phyloP scores from a whole-genome alignment of 2,888 invertebrate genomes.

The Synanthedon formicaeformis region DNA sequence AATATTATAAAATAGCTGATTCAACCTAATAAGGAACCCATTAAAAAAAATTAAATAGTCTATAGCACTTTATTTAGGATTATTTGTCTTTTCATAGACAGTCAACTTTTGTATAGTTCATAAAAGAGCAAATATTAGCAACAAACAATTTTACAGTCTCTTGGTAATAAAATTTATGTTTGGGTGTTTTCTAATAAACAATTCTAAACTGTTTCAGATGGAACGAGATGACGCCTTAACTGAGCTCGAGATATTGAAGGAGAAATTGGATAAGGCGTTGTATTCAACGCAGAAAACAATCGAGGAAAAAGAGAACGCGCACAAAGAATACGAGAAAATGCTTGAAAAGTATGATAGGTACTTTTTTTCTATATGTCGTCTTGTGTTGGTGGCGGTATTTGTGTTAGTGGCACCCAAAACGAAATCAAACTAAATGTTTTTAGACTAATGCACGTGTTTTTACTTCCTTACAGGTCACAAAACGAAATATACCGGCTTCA shows the following conservation, averaged over 20 bases:
- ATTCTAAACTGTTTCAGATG: conserved; percentile 67
- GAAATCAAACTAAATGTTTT: conserved; percentile 5
- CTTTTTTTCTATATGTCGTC: conserved; percentile 46
- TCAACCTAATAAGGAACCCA: no score
- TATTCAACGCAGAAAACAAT: conserved; percentile 84
- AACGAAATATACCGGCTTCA: conserved; percentile 90
- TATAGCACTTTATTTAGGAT: no score
- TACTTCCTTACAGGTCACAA: conserved; percentile 75
- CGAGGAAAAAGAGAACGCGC: conserved; percentile 88
- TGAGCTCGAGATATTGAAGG: conserved; percentile 88
- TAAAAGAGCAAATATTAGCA: no score
- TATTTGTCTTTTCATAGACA: no score
- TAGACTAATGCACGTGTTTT: conserved; percentile 7
- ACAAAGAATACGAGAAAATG: conserved; percentile 93
- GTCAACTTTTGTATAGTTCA: no score
- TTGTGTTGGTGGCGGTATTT: conserved; percentile 47
- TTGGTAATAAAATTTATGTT: not conserved
- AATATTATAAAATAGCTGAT: no score
- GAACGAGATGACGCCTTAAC: conserved; percentile 88
- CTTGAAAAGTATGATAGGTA: conserved; percentile 92
- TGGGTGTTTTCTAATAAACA: conserved; percentile 1
- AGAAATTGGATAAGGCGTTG: conserved; percentile 89
- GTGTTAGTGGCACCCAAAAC: conserved; percentile 9
- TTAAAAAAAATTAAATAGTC: no score
- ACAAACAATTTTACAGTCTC: no score